phyloP scores from a whole-genome alignment of 2,888 invertebrate species.

The Aethes cnicana region DNA sequence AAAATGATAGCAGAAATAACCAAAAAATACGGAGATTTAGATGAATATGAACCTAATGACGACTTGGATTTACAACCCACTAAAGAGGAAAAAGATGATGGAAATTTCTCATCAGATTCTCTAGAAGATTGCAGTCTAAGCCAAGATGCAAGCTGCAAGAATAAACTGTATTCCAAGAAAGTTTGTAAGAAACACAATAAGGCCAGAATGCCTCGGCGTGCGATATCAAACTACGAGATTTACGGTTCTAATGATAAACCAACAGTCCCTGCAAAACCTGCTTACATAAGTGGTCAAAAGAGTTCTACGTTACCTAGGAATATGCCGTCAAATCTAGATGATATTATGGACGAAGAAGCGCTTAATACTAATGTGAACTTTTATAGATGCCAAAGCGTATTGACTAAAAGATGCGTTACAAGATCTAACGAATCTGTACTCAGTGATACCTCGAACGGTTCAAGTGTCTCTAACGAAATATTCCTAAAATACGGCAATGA shows the following conservation, averaged over 20 bases:
- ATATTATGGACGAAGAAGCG: slow-evolving; percentile 75
- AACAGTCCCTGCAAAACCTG: slow-evolving; percentile 63
- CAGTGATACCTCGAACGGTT: slow-evolving; percentile 77
- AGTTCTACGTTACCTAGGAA: slow-evolving; percentile 77
- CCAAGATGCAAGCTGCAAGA: slow-evolving; percentile 76
- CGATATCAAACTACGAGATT: slow-evolving; percentile 91
- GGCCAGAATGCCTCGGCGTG: slow-evolving; percentile 82
- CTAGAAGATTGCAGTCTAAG: slow-evolving; percentile 87
- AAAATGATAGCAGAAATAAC: slow-evolving; percentile 86
- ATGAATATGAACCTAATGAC: slow-evolving; percentile 67
- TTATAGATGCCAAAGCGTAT: slow-evolving; percentile 75
- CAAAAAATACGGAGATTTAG: slow-evolving; percentile 84
- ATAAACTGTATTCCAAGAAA: slow-evolving; percentile 77
- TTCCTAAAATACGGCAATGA: slow-evolving; percentile 77
- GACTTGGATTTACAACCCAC: slow-evolving; percentile 70
- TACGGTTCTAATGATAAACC: slow-evolving; percentile 74
- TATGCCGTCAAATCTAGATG: slow-evolving; percentile 79
- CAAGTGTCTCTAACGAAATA: slow-evolving; percentile 78
- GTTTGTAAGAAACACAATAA: slow-evolving; percentile 80
- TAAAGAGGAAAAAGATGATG: slow-evolving; percentile 81
- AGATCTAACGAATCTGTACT: slow-evolving; percentile 81
- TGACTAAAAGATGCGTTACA: slow-evolving; percentile 82
- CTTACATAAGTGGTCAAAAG: slow-evolving; percentile 62
- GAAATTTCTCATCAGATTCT: slow-evolving; percentile 90
- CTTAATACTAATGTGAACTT: slow-evolving; percentile 63